Evolutionary conservation across 2,888 invertebrate genomes (phyloP).

Genomic region (Oegoconia quadripuncta): DNA sequence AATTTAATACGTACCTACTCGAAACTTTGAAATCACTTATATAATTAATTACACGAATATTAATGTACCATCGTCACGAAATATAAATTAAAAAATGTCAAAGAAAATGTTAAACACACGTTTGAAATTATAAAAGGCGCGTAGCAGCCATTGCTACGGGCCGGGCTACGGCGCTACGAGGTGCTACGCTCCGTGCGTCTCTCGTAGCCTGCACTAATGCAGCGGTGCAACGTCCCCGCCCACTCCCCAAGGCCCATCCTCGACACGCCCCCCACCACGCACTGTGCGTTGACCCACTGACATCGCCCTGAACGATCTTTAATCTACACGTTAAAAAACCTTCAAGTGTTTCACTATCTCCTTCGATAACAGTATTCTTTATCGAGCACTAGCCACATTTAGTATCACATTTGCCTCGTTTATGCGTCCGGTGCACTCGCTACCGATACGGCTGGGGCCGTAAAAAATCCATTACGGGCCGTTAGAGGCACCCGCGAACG

Average conservation of each 20-base stretch:
- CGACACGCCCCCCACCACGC: conserved; percentile 53
- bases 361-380: no score
- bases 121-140: background rate
- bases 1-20: no score
- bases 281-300: conserved; percentile 78
- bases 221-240: conserved; percentile 58
- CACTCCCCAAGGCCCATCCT: conserved; percentile 25
- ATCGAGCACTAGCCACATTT: no score
- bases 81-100: no score
- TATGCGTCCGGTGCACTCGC: conserved; percentile 31
- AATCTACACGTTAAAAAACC: no score
- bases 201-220: conserved; percentile 60
- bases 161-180: conserved; percentile 40
- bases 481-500: background rate
- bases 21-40: no score
- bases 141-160: background rate
- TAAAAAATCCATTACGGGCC: conserved; percentile 35
- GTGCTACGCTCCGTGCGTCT: conserved; percentile 47
- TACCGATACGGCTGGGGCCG: conserved; percentile 26
- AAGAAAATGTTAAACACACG: background rate
- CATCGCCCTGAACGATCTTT: conserved; percentile 74
- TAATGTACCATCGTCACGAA: no score
- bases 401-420: background rate
- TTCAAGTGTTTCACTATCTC: no score
- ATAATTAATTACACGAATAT: no score